Conservation (phyloP, 1,140 invertebrate species). For the Pseudomyrmex dendroicus region DNA sequence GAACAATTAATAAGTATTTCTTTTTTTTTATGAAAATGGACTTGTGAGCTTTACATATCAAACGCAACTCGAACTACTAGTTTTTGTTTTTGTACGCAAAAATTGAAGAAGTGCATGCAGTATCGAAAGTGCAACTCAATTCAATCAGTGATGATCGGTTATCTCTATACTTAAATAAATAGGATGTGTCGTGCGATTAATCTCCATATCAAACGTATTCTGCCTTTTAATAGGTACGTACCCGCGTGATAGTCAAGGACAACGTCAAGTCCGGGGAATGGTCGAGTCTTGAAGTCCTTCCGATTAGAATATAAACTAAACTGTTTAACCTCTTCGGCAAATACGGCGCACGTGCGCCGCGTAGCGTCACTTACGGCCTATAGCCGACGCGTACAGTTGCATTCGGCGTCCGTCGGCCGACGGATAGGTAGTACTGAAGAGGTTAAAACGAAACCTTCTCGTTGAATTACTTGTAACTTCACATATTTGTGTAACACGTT, state of each 20-base stretch:
- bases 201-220: slow-evolving; percentile 9
- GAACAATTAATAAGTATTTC: slow-evolving; percentile 3
- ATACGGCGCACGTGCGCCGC: too few relatives aligned
- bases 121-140: slow-evolving; percentile 48
- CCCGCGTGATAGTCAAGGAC: slow-evolving; percentile 46
- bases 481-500: too few relatives aligned
- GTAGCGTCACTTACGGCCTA: too few relatives aligned
- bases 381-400: too few relatives aligned
- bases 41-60: background rate
- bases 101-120: slow-evolving; percentile 14
- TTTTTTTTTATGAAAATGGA: background rate
- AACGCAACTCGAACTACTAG: slow-evolving; percentile 23
- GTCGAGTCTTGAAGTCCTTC: slow-evolving; percentile 23
- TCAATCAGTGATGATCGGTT: slow-evolving; percentile 8
- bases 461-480: too few relatives aligned
- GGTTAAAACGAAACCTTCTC: too few relatives aligned
- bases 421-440: too few relatives aligned
- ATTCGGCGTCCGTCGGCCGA: too few relatives aligned
- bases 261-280: slow-evolving; percentile 41
- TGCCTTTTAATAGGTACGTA: slow-evolving; percentile 33
- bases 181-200: slow-evolving; percentile 20
- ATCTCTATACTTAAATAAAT: slow-evolving; percentile 31
- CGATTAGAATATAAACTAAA: slow-evolving; percentile 6
- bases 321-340: background rate
- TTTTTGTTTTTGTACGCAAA: slow-evolving; percentile 16